phyloP scores from a whole-genome alignment of 2,113 vertebrate genomes.

The Cochlearius cochlearius region DNA sequence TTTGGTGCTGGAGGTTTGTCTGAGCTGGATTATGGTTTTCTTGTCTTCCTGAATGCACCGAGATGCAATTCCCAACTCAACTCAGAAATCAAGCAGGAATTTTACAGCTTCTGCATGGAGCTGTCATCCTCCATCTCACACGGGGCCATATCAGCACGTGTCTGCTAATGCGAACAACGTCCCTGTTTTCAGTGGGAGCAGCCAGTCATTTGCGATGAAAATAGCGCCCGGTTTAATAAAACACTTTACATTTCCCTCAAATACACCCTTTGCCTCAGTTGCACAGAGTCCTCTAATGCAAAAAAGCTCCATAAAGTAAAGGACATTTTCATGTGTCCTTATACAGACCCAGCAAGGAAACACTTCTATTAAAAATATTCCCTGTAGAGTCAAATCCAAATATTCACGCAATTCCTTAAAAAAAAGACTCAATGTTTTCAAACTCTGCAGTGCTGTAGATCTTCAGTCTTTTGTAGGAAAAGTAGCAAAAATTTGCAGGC shows the following conservation, averaged over 20 bases:
- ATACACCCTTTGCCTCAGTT: not conserved
- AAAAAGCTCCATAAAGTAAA: not conserved
- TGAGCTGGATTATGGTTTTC: not conserved
- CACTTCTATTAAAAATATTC: not conserved
- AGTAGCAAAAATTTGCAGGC: not conserved
- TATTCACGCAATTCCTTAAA: not conserved
- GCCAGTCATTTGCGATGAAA: not conserved
- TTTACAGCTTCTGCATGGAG: not conserved
- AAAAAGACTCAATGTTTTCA: not conserved
- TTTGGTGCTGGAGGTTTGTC: not conserved
- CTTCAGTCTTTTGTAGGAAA: not conserved
- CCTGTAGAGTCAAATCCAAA: not conserved
- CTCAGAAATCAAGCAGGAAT: not conserved
- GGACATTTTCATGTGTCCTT: not conserved
- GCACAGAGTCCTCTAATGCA: not conserved
- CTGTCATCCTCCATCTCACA: not conserved
- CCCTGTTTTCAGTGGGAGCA: not conserved
- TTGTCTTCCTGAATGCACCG: not conserved
- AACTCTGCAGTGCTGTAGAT: not conserved
- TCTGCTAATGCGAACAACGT: rapidly evolving
- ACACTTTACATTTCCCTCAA: not conserved
- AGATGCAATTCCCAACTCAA: not conserved
- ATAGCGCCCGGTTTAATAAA: not conserved
- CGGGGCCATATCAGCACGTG: rapidly evolving
- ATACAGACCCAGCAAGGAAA: not conserved